Conservation (phyloP, 2,888 invertebrate genomes). For the Allygus modestus region DNA sequence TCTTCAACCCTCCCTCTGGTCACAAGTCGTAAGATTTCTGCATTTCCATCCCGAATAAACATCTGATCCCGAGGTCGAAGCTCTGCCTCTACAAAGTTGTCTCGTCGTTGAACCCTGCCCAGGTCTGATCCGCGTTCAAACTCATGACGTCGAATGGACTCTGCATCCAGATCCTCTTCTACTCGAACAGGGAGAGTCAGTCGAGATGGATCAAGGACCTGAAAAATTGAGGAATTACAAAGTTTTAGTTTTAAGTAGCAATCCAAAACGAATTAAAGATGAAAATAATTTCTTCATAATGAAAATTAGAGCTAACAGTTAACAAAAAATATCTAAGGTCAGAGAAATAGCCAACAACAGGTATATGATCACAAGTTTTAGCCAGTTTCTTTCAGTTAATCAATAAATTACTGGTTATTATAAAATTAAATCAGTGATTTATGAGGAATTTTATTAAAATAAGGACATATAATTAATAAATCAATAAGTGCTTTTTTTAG, state of each 20-base stretch:
- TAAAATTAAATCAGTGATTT: no score
- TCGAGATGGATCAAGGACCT: constrained; percentile 69
- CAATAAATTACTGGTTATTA: no score
- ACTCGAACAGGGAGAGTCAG: constrained; percentile 72
- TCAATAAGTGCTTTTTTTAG: no score
- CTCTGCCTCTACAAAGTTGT: constrained; percentile 73
- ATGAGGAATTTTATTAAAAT: no score
- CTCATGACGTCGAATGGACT: constrained; percentile 87
- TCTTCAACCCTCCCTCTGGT: constrained; percentile 81
- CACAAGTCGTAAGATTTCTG: constrained; percentile 88
- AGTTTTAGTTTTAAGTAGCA: no score
- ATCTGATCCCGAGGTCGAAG: constrained; percentile 75
- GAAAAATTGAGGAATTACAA: constrained; percentile 5
- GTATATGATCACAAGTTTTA: no score
- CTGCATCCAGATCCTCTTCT: constrained; percentile 79
- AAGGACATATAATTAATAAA: no score
- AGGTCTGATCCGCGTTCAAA: constrained; percentile 87
- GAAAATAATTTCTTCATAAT: no score
- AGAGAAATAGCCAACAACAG: no score
- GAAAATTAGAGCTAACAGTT: no score
- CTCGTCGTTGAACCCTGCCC: constrained; percentile 60
- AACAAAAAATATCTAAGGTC: no score
- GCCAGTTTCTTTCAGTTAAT: no score
- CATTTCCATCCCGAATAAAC: constrained; percentile 90
- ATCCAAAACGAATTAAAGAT: background rate